These are phyloP conservation scores for Oxyura jamaicensis DNA, from an alignment of 2,113 vertebrate genomes.

Conservation along the genomic window DNA sequence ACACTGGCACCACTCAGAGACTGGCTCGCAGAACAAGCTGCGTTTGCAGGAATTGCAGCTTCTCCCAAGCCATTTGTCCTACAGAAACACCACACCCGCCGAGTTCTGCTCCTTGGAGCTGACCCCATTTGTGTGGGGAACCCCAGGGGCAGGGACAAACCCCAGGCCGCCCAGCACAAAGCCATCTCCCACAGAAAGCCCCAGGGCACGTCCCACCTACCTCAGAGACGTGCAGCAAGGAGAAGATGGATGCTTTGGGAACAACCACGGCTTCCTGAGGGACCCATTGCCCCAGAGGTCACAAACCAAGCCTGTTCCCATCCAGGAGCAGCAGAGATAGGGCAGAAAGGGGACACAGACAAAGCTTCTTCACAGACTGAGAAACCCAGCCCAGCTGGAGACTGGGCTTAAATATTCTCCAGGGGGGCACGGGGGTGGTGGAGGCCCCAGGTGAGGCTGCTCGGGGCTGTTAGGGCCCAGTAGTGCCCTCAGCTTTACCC, in stretches of 20 bases:
- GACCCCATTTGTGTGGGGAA: not conserved
- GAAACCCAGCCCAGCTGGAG: accelerated
- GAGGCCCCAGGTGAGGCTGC: not conserved
- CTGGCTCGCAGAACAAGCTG: not conserved
- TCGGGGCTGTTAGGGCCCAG: not conserved
- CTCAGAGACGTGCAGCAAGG: accelerated
- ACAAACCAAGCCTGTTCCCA: accelerated
- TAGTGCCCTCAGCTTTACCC: not conserved
- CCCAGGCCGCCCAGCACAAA: not conserved
- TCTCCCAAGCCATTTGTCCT: not conserved
- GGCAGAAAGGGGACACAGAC: accelerated
- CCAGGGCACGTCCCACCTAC: not conserved
- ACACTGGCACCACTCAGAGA: not conserved
- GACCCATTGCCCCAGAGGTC: accelerated
- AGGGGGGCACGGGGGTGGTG: not conserved
- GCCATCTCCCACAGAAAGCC: not conserved
- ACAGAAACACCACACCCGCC: not conserved
- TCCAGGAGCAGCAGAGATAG: accelerated
- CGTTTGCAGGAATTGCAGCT: accelerated
- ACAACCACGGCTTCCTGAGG: accelerated
- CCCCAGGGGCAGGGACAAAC: not conserved
- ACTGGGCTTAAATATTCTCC: not conserved
- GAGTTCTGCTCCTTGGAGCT: not conserved
- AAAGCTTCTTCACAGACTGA: accelerated
- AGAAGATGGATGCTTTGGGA: accelerated